Percentiles rank a stretch among this genome's conserved stretches.
These are phyloP conservation scores for Chymomyza procnemis DNA, from an alignment of 2,888 invertebrate genomes.

Conservation along the genomic window DNA sequence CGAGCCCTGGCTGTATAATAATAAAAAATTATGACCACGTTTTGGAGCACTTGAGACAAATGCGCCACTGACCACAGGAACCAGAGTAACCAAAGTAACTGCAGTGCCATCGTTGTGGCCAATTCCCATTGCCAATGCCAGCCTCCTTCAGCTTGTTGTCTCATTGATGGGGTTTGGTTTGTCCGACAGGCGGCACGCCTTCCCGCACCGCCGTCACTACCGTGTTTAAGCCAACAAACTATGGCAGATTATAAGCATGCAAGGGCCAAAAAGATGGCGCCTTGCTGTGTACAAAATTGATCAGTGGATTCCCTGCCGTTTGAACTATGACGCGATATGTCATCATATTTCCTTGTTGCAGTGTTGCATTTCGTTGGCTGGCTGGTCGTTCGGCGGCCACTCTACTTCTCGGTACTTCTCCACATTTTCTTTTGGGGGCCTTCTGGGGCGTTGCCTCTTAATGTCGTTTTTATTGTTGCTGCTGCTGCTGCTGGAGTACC, in stretches of 20 bases:
- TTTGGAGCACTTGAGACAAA: slow-evolving; percentile 65
- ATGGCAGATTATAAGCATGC: slow-evolving; percentile 14
- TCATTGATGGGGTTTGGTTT: slow-evolving; percentile 11
- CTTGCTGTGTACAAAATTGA: slow-evolving; percentile 79
- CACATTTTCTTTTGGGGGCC: neutral
- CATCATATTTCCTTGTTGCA: slow-evolving; percentile 77
- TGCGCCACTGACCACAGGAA: slow-evolving; percentile 53
- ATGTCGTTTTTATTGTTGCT: slow-evolving; percentile 8
- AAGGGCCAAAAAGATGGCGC: slow-evolving; percentile 73
- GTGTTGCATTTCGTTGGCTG: slow-evolving; percentile 18
- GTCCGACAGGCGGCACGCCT: neutral
- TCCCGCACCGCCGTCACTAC: neutral
- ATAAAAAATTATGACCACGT: slow-evolving; percentile 70
- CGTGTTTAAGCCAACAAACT: neutral
- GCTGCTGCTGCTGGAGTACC: slow-evolving; percentile 1
- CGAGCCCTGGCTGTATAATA: slow-evolving; percentile 37
- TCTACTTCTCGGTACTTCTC: neutral
- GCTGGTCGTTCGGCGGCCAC: too few relatives aligned
- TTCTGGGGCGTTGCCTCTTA: neutral
- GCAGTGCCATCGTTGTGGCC: slow-evolving; percentile 1
- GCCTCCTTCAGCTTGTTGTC: slow-evolving; percentile 12
- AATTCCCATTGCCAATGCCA: neutral
- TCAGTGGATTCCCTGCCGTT: slow-evolving; percentile 79
- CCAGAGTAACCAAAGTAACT: neutral
- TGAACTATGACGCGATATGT: slow-evolving; percentile 79